Evolutionary conservation across 2,797 vertebrate species (phyloP), one percentile per base, ranked within the genome.

Genomic region (Limosa lapponica): DNA sequence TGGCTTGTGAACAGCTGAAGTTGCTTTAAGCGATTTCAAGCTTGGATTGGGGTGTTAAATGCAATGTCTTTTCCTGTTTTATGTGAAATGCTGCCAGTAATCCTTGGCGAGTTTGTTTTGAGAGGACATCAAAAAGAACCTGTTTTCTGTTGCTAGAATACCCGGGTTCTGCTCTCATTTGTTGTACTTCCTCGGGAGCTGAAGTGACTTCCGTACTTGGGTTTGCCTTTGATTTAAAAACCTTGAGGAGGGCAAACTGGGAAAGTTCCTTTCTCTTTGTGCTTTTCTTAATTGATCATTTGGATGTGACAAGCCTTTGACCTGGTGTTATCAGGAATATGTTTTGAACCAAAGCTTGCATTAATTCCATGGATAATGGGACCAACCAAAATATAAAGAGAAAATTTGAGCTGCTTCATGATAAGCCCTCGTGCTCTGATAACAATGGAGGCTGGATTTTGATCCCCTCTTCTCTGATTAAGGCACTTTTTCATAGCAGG

Each of bases 141-240:
- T 72, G 55, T 62, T 58, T 80, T 78, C 59, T 62, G 32, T 10
- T 4, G 12, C 55, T 67, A 25, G 37, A 91, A 59, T 44, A 51
- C 58, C 41, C 19, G 7, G 85, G 66, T 54, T 78, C 72, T 89
- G 82, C 15, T 73, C 77, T 62, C 32, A 0, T 64, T 75, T 46
- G 61, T 82, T 87, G 46, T 48, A 14, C 78, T 94, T 94, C 74
- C 89, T 91, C 32, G 79, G 64, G 90, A 82, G 81, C 74, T 95
- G 11, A 75, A 71, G 74, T 72, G 61, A 77, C 78, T 96, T 73
- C 91, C 22, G 2, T 43, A 22, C 30, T 74, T 64, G 46, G 41
- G 0, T 28, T 91, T 89, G 81, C 90, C 91, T 95, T 85, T 90
- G 91, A 90, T 83, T 93, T 94, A 41, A 80, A 96, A 97, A 87